phyloP scores from a whole-genome alignment of 1,140 invertebrate species.

The Heterodera schachtii region DNA sequence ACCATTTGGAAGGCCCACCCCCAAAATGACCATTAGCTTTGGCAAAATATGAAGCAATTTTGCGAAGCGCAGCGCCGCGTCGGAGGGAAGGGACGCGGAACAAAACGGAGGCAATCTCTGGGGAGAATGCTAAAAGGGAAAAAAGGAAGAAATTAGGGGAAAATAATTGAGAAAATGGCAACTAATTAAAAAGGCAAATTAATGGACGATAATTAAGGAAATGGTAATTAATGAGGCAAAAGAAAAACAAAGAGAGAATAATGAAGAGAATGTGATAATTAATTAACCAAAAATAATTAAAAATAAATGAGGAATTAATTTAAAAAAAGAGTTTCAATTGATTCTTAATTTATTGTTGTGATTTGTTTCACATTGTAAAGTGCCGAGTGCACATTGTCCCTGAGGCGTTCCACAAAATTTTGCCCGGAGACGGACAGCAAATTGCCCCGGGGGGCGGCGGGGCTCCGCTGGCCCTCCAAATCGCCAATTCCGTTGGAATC shows the following conservation, averaged over 20 bases:
- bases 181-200: too few species aligned
- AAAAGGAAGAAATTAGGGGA: not conserved
- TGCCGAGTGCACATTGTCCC: conserved; percentile 53
- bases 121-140: conserved; percentile 11
- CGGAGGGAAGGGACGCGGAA: conserved; percentile 2
- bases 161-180: too few species aligned
- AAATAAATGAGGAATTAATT: not conserved
- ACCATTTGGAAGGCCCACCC: too few species aligned
- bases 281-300: not conserved
- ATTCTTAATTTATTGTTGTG: not conserved
- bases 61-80: conserved; percentile 53
- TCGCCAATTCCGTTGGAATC: conserved; percentile 29
- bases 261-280: not conserved
- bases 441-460: conserved; percentile 18
- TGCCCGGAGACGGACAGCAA: conserved; percentile 41
- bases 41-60: conserved; percentile 56
- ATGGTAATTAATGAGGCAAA: too few species aligned
- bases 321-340: not conserved
- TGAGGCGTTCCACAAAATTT: conserved; percentile 45
- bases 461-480: not conserved
- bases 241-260: too few species aligned
- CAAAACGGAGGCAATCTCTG: not conserved
- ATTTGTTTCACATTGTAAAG: conserved; percentile 45
- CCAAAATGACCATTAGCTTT: conserved; percentile 45
- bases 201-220: too few species aligned